Conservation (phyloP, 2,888 invertebrate genomes). For the Sinhomidia bicolor region DNA sequence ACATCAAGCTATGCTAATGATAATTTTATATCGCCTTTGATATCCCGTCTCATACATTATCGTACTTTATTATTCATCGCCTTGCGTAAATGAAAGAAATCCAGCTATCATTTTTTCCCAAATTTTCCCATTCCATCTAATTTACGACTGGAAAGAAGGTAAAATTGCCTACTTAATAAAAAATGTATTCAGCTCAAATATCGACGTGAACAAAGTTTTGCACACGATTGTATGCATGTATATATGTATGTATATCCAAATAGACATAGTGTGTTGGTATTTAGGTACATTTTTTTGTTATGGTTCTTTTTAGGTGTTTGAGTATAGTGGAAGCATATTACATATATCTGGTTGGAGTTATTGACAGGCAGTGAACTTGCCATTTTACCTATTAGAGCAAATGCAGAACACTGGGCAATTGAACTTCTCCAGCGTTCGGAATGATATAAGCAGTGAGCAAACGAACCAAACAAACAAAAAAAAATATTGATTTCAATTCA, state of each 20-base stretch:
- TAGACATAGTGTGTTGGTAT: no score
- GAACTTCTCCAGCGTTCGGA: constrained; percentile 14
- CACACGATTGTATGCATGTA: not conserved
- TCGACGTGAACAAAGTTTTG: not conserved
- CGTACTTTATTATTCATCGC: no score
- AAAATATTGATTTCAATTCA: constrained; percentile 4
- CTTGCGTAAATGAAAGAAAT: not conserved
- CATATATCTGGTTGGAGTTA: not conserved
- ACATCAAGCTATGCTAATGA: no score
- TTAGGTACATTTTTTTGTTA: no score
- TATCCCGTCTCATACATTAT: not conserved
- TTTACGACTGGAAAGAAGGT: not conserved
- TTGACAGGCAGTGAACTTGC: constrained; percentile 48
- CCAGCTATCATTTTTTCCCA: not conserved
- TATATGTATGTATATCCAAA: not conserved
- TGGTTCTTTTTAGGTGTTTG: not conserved
- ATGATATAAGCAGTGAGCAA: not conserved
- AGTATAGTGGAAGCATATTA: not conserved
- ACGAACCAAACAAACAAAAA: not conserved
- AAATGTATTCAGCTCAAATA: not conserved
- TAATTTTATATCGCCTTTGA: not conserved
- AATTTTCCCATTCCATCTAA: not conserved
- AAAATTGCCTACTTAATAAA: not conserved
- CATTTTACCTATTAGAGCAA: not conserved
- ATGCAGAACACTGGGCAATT: not conserved